These are phyloP conservation scores for Peromyscus leucopus DNA, from an alignment of 2,113 vertebrate genomes.

Conservation along the genomic window DNA sequence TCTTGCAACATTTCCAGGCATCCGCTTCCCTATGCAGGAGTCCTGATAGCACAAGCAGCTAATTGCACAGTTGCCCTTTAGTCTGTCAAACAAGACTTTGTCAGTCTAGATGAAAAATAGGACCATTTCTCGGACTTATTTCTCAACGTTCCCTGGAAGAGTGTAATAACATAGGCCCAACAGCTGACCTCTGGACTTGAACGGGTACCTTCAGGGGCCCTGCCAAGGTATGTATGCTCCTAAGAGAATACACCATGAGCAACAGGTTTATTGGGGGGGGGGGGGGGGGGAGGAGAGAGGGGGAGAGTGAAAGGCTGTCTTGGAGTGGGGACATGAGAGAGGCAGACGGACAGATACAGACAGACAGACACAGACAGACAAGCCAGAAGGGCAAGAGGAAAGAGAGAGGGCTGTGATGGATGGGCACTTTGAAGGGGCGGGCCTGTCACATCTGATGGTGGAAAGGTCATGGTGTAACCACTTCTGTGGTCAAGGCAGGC, in stretches of 20 bases:
- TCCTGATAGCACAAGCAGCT: not conserved
- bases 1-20: not conserved
- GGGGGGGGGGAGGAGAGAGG: no score
- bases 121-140: not conserved
- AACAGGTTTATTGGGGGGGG: not conserved
- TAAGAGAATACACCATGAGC: not conserved
- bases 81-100: not conserved
- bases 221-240: not conserved
- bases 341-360: not conserved
- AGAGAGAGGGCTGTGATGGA: not conserved
- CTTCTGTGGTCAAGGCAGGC: not conserved
- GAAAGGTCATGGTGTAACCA: not conserved
- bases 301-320: not conserved
- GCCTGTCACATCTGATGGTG: not conserved
- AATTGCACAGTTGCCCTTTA: not conserved
- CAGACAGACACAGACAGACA: no score
- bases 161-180: not conserved
- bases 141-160: not conserved
- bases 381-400: not conserved
- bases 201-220: not conserved
- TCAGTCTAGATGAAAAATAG: not conserved
- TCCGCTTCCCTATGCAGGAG: not conserved
- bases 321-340: not conserved
- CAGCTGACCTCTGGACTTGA: not conserved
- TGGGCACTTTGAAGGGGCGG: not conserved